Percentiles rank a stretch among this genome's conserved stretches.
Conservation (phyloP, 2,888 invertebrate species). For the Sesamia inferens region DNA sequence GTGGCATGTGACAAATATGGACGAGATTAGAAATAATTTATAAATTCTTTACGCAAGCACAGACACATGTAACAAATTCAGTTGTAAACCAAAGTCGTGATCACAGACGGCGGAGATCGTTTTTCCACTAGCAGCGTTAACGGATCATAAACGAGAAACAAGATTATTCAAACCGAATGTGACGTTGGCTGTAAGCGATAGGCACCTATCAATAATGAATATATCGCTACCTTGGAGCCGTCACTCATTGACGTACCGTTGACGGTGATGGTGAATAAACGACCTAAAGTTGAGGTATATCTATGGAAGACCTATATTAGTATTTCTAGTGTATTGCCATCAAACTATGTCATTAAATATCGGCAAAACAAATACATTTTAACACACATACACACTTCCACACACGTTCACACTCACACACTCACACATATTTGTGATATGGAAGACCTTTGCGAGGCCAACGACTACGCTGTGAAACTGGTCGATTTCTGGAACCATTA, state of each 20-base stretch:
- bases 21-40: not conserved
- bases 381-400: too few species aligned
- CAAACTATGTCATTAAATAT: not conserved
- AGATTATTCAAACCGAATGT: not conserved
- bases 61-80: not conserved
- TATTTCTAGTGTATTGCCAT: not conserved
- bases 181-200: not conserved
- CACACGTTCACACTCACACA: too few species aligned
- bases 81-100: too few species aligned
- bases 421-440: conserved; percentile 16
- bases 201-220: not conserved
- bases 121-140: not conserved
- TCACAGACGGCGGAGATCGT: not conserved
- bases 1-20: not conserved
- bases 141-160: too few species aligned
- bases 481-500: not conserved
- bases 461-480: not conserved
- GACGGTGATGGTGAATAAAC: not conserved
- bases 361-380: not conserved
- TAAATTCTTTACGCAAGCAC: not conserved
- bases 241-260: not conserved
- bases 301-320: too few species aligned
- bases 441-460: not conserved
- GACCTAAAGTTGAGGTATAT: not conserved
- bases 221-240: not conserved